Conservation (phyloP, 2,113 vertebrate genomes). For the Pelodiscus sinensis region DNA sequence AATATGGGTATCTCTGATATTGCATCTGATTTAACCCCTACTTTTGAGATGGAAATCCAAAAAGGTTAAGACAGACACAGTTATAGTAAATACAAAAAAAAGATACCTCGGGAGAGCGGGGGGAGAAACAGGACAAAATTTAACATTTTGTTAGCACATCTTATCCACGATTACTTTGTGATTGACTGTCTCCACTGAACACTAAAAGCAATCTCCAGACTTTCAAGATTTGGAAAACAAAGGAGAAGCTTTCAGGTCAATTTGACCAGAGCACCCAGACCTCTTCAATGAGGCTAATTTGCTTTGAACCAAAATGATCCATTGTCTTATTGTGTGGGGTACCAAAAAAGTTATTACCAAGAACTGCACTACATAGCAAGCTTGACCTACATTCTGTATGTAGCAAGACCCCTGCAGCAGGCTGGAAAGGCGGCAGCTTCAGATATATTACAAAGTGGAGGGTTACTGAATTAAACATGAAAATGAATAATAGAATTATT, state of each 20-base stretch:
- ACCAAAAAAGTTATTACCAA: neutral
- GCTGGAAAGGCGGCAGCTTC: neutral
- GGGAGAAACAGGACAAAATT: neutral
- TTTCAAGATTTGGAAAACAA: neutral
- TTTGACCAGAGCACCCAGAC: neutral
- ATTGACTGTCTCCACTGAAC: neutral
- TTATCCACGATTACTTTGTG: neutral
- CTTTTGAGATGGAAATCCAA: neutral
- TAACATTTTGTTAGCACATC: neutral
- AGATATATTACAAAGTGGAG: neutral
- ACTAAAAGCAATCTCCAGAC: neutral
- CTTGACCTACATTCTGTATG: neutral
- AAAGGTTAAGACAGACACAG: accelerated
- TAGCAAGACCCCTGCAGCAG: neutral
- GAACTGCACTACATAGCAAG: neutral
- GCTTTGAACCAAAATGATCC: neutral
- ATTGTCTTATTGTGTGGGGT: neutral
- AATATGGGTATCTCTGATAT: neutral
- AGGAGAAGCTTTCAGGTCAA: neutral
- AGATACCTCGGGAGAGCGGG: no score
- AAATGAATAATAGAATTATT: neutral
- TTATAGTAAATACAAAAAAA: neutral
- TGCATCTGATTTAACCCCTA: neutral
- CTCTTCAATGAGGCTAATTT: neutral
- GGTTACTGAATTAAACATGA: neutral